Evolutionary conservation across 2,888 invertebrate genomes (phyloP).

Genomic region (Meliscaeva auricollis): DNA sequence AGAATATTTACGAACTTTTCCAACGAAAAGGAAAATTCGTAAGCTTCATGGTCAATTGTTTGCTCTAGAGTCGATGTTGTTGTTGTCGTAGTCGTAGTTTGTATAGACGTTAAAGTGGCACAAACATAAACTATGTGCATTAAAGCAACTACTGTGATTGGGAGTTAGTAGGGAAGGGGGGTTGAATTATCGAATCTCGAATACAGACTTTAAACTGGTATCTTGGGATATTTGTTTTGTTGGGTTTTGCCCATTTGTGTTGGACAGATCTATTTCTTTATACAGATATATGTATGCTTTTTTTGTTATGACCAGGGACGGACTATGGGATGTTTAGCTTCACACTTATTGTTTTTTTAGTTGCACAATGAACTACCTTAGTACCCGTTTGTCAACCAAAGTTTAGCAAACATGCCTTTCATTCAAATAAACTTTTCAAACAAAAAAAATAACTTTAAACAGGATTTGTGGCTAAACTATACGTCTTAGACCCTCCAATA

Average conservation of each 20-base stretch:
- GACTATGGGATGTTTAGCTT: neutral
- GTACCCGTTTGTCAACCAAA: too few relatives aligned
- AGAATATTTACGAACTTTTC: constrained; percentile 60
- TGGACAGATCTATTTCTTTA: neutral
- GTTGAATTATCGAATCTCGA: neutral
- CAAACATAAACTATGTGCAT: constrained; percentile 29
- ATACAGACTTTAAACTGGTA: constrained; percentile 33
- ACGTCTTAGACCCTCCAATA: too few relatives aligned
- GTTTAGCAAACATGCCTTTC: too few relatives aligned
- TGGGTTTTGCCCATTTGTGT: constrained; percentile 3
- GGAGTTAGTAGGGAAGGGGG: neutral
- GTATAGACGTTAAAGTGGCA: constrained; percentile 18
- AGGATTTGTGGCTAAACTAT: too few relatives aligned
- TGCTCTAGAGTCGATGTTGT: constrained; percentile 13
- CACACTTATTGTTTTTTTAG: too few relatives aligned
- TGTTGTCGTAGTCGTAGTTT: neutral
- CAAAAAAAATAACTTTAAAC: too few relatives aligned
- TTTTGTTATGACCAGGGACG: neutral
- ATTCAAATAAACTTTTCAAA: too few relatives aligned
- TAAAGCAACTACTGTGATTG: neutral
- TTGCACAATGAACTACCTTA: too few relatives aligned
- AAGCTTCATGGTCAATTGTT: constrained; percentile 69
- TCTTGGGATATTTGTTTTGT: constrained; percentile 17
- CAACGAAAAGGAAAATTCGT: constrained; percentile 64
- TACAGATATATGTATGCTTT: neutral